A percentile compares a stretch with the other conserved stretches of the same genome.
phyloP scores from a whole-genome alignment of 1,140 invertebrate genomes.

The Musca domestica region DNA sequence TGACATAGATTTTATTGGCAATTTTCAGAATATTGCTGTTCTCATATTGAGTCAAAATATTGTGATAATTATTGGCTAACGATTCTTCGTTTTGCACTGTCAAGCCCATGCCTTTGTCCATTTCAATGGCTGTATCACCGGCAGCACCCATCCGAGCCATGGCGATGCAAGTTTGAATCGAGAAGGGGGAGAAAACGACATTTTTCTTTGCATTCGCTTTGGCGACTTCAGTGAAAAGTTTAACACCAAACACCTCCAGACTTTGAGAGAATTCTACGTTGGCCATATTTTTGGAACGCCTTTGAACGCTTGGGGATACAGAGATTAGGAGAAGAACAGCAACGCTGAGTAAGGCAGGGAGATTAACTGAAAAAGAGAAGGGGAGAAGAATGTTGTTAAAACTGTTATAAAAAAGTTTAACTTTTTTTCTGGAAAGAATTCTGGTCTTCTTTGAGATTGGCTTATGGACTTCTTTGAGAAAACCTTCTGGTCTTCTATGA shows the following conservation, averaged over 20 bases:
- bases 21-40: constrained; percentile 40
- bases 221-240: constrained; percentile 10
- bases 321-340: not conserved
- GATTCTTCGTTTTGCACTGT: constrained; percentile 30
- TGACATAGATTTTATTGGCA: constrained; percentile 49
- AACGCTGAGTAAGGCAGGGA: not conserved
- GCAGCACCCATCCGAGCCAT: constrained; percentile 47
- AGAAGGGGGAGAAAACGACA: constrained; percentile 28
- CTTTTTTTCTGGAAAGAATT: not conserved
- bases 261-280: constrained; percentile 25
- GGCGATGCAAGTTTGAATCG: constrained; percentile 26
- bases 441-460: no score
- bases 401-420: no score
- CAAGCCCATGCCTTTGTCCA: constrained; percentile 55
- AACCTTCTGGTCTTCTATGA: no score
- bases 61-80: constrained; percentile 38
- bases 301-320: not conserved
- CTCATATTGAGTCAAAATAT: constrained; percentile 34
- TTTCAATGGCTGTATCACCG: constrained; percentile 57
- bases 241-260: constrained; percentile 28
- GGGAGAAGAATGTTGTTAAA: not conserved
- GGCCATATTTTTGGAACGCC: not conserved
- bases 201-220: not conserved
- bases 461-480: no score
- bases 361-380: constrained; percentile 3